Percentiles rank a stretch among this genome's conserved stretches.
These are phyloP conservation scores for Neria commutata DNA, from an alignment of 2,888 invertebrate genomes.

Conservation along the genomic window DNA sequence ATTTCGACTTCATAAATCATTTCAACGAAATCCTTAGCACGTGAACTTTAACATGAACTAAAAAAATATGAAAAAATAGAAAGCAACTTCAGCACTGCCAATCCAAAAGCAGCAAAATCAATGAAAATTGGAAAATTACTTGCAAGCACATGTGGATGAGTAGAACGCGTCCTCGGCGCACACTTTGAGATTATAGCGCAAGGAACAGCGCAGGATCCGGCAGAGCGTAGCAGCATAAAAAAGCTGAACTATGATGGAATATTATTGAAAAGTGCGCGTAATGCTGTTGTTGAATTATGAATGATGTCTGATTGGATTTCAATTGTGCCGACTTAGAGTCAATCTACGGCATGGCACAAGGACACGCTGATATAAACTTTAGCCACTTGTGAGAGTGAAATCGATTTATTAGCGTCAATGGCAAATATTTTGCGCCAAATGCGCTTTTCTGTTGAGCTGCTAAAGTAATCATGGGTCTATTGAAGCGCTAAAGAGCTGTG, in stretches of 20 bases:
- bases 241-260: too few relatives aligned
- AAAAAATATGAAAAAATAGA: neutral
- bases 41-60: conserved; percentile 17
- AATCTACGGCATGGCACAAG: neutral
- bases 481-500: too few relatives aligned
- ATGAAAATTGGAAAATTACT: conserved; percentile 18
- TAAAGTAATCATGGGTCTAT: too few relatives aligned
- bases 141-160: neutral
- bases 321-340: conserved; percentile 23
- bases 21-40: conserved; percentile 20
- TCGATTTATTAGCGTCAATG: too few relatives aligned
- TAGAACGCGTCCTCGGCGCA: too few relatives aligned
- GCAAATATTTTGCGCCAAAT: too few relatives aligned
- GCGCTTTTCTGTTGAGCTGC: too few relatives aligned
- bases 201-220: too few relatives aligned
- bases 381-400: too few relatives aligned
- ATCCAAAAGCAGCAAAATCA: conserved; percentile 11
- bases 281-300: conserved; percentile 29
- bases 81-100: neutral
- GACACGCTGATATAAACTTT: too few relatives aligned
- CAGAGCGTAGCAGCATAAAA: too few relatives aligned
- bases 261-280: conserved; percentile 8
- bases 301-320: conserved; percentile 32
- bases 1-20: conserved; percentile 23
- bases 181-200: too few relatives aligned